A percentile compares a stretch with the other conserved stretches of the same genome.
Conservation (phyloP, 2,113 vertebrate genomes). For the Zosterops pallidus region DNA sequence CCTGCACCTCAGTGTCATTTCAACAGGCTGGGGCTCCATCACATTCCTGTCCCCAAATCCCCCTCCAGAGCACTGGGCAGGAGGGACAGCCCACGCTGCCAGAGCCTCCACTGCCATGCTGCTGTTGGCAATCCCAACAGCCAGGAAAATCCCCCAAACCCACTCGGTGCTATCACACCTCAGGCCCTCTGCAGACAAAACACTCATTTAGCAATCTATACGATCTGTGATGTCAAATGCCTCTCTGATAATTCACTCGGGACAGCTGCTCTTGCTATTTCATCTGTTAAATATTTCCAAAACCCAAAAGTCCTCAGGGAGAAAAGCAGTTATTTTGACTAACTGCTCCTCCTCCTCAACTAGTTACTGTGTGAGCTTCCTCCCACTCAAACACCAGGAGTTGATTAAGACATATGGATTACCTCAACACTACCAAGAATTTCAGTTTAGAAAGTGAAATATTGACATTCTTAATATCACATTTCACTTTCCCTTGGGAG, state of each 20-base stretch:
- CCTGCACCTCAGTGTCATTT: neutral
- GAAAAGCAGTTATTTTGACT: slow-evolving; percentile 63
- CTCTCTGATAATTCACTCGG: neutral
- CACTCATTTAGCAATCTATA: slow-evolving; percentile 8
- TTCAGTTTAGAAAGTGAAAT: slow-evolving; percentile 55
- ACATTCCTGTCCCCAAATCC: neutral
- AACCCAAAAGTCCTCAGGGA: slow-evolving; percentile 44
- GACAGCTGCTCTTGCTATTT: slow-evolving; percentile 44
- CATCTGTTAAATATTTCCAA: slow-evolving; percentile 53
- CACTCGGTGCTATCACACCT: neutral
- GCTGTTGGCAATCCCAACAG: neutral
- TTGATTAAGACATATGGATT: slow-evolving; percentile 70
- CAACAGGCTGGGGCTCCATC: neutral
- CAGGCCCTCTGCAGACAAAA: neutral
- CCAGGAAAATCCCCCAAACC: neutral
- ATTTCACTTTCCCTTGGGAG: neutral
- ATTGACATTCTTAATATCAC: slow-evolving; percentile 57
- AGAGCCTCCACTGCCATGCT: accelerated
- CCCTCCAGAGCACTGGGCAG: neutral
- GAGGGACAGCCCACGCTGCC: accelerated
- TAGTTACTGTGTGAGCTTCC: slow-evolving; percentile 50
- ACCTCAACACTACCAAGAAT: slow-evolving; percentile 56
- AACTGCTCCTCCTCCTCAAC: slow-evolving; percentile 66
- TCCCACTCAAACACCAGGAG: slow-evolving; percentile 62
- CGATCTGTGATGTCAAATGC: neutral